Base-by-base conservation (phyloP, 2,888 invertebrate species). In the Leptinotarsa tumamoca region DNA sequence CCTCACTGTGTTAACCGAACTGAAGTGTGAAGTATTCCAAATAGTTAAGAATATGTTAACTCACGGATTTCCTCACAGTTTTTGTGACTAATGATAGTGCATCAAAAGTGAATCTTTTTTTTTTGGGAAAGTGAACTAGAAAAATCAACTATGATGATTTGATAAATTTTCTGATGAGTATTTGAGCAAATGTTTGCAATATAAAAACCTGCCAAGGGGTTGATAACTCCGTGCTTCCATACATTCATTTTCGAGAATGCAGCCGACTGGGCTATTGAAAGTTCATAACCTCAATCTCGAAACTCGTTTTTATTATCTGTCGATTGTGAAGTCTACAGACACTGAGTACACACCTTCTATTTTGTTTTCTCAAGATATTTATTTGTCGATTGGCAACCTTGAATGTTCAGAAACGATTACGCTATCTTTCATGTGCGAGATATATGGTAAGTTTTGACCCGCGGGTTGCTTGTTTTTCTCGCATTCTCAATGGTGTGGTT, bases 281-380 rank as follows among this genome's bases (percentile, higher is more conserved):
- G 63, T 63, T 63, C 63, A 63, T 63, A 63, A 63, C 63, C 63
- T 63, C 63, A 63, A 63, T 63, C 63, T 43, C 43, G 63, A 27
- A 63, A 63, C 63, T 43, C 43, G 63, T 63, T 63, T 63, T 63
- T 63, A 33, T 43, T 14, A 63, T 63, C 63, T 63, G 63, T 63
- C 63, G 63, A 63, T 63, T 43, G 63, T 63, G 43, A 43, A 63
- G 63, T 63, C 63, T 63, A 4, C 63, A 43, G 43, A 63, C 27
- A n/a, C n/a, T 63, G 33, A 43, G 15, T 63, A 63, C 43, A 63
- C 63, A 63, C 63, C 43, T 63, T 63, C 33, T 63, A 63, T 63
- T 63, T 63, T 43, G 43, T 63, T 63, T 63, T 63, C 63, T 63
- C 63, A 17, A 63, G 33, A 63, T 33, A 43, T 63, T 61, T 63